Base-by-base conservation (phyloP, 1,140 invertebrate species). In the Hylaeus volcanicus region DNA sequence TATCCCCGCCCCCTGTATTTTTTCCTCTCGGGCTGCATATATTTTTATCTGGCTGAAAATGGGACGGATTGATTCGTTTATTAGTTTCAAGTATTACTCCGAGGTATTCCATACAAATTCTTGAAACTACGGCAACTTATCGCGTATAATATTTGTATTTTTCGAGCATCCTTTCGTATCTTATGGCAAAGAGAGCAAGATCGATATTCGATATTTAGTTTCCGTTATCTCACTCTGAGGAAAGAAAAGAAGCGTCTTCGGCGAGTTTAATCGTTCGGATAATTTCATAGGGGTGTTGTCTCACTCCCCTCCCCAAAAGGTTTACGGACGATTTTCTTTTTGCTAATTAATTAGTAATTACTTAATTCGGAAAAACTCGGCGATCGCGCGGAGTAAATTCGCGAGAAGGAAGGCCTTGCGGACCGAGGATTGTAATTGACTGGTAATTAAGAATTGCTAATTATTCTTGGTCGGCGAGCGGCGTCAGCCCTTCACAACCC, bases 381-480 rank as follows among this genome's bases (percentile, higher is more conserved):
- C 37, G 37, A 53, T 61, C 12, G 39, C 43, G 60, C 64, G 2
- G 39, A n/a, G 63, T 43, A 56, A 48, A 66, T n/a, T 68, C 71
- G 48, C 53, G 39, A 51, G 48, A 3, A 56, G 51, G 60, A 37
- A 79, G 12, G 12, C 72, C 14, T 37, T 6, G 56, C 56, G 14
- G n/a, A 48, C 14, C 53, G 69, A 56, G 71, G 55, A 60, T 74
- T 68, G 53, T 77, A 65, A 76, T 81, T 68, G 80, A 75, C 74
- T 61, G 45, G 43, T 82, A 87, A 87, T 87, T 81, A 79, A 81
- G 76, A 82, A 87, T 87, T 71, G 81, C 72, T 83, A 76, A 86
- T 86, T 83, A 73, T 73, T 73, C 75, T 64, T 73, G 72, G 76
- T 66, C 72, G 6, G 72, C 66, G 48, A 80, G 51, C 55, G 55